A percentile compares a stretch with the other conserved stretches of the same genome.
Evolutionary conservation across 2,113 vertebrate genomes (phyloP).

Genomic region (Vireo altiloquus): DNA sequence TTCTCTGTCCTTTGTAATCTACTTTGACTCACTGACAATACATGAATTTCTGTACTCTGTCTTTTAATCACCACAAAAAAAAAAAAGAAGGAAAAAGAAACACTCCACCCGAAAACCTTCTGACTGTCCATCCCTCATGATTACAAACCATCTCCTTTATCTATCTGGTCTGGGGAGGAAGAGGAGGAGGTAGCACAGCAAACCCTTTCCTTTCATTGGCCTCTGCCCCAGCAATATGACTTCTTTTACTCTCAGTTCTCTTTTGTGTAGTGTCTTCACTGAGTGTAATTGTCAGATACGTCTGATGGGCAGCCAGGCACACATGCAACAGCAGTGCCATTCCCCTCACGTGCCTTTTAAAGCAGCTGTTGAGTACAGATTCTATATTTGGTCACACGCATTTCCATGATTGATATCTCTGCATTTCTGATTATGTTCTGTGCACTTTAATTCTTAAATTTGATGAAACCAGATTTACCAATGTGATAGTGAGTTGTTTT

Average conservation of each 20-base stretch:
- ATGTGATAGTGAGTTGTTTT: not conserved
- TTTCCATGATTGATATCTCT: not conserved
- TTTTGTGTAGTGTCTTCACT: constrained; percentile 6
- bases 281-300: not conserved
- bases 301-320: not conserved
- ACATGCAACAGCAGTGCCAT: not conserved
- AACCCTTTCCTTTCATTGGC: constrained; percentile 7
- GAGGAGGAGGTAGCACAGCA: not conserved
- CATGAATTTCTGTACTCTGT: constrained; percentile 14
- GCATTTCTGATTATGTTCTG: not conserved
- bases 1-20: constrained; percentile 64
- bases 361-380: not conserved
- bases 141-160: constrained; percentile 55
- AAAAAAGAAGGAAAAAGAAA: fast-evolving
- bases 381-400: not conserved
- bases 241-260: constrained; percentile 6
- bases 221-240: constrained; percentile 9
- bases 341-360: not conserved
- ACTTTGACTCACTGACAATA: constrained; percentile 58
- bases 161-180: constrained; percentile 25
- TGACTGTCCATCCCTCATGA: constrained; percentile 22
- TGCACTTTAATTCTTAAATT: not conserved
- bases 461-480: not conserved
- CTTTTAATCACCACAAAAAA: constrained; percentile 33
- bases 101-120: not conserved